Evolutionary conservation across 2,797 vertebrate genomes (phyloP), one percentile per base, ranked within the genome.

Genomic region (Chlorospingus semifuscus): DNA sequence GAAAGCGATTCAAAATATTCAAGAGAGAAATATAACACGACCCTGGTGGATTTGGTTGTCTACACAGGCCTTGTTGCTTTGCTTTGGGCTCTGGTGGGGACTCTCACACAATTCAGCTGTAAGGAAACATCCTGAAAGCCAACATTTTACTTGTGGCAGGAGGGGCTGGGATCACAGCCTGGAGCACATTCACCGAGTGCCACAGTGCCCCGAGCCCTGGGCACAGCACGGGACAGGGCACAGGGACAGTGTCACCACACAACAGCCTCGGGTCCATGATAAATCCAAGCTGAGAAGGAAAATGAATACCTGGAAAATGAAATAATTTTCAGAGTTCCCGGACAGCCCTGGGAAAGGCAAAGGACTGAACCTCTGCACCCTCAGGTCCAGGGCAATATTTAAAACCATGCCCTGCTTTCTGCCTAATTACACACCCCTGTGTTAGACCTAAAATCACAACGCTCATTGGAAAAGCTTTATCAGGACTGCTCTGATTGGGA

Each of bases 101-200:
- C 29, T 85, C 50, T 50, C 30, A 23, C 5, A 27, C 3, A 41
- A 39, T 34, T 42, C 6, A 66, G 26, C 49, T 63, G 4, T 21
- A 22, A 63, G n/a, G 1, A 6, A 72, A 20, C 52, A 53, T 32
- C 55, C 47, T 39, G 36, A 65, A 59, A 21, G 46, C 6, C 34
- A 42, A 8, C 1, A 2, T 53, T 27, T 46, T 29, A 4, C 42
- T 72, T 21, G 60, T n/a, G 65, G 47, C 2, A 11, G 30, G 34
- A 42, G 52, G 61, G 36, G 24, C 20, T 50, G 52, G 30, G 50
- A 5, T 59, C 77, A 50, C 16, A 3, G 19, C 61, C 72, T 7
- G 8, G 13, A 7, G 8, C 12, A 36, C 4, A 1, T 5, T 23
- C 29, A 37, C 12, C 0, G 0, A 68, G 24, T 3, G 53, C 14